Percentiles rank a stretch among this genome's conserved stretches.
Conservation (phyloP, 2,888 invertebrate genomes). For the Slavum lentiscoides region DNA sequence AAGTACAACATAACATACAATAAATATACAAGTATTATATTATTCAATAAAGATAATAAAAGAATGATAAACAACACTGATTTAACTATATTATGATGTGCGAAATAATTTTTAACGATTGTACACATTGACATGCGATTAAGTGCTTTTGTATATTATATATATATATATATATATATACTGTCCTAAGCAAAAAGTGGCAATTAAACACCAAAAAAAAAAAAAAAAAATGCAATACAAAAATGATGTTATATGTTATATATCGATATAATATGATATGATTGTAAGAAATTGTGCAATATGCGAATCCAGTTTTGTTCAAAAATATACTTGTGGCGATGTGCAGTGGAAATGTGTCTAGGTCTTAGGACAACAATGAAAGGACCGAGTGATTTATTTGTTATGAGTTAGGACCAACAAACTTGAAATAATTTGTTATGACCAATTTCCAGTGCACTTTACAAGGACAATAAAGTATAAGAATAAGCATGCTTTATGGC, state of each 20-base stretch:
- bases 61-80: background rate
- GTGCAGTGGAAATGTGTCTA: too few relatives aligned
- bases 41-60: background rate
- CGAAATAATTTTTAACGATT: background rate
- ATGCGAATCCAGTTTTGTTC: background rate
- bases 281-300: background rate
- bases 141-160: background rate
- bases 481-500: background rate
- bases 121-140: background rate
- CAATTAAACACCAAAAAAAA: too few relatives aligned
- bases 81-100: background rate
- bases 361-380: too few relatives aligned
- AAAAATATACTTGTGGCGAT: too few relatives aligned
- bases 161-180: too few relatives aligned
- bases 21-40: background rate
- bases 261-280: background rate
- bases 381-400: too few relatives aligned
- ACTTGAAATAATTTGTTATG: too few relatives aligned
- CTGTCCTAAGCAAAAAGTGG: background rate
- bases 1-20: background rate
- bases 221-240: background rate
- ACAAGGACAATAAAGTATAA: background rate
- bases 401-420: too few relatives aligned
- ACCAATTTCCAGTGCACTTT: background rate
- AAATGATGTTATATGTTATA: too few relatives aligned